Evolutionary conservation across 2,113 vertebrate genomes (phyloP).

Genomic region (Neolamprologus devosi): DNA sequence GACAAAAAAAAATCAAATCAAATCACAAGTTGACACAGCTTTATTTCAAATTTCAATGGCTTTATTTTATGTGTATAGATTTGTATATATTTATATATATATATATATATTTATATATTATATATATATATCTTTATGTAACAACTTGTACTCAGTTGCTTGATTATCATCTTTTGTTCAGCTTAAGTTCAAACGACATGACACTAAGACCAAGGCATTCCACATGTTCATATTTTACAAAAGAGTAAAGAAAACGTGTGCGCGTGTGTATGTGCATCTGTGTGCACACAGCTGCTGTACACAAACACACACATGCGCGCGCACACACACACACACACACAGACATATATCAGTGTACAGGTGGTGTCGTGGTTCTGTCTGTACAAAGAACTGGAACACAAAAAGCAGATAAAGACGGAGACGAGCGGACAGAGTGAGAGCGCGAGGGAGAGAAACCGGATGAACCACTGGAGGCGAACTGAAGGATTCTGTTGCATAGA

Average conservation of each 20-base stretch:
- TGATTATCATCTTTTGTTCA: conserved; percentile 75
- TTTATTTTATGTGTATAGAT: conserved; percentile 76
- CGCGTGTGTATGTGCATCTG: background rate
- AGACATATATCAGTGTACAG: conserved; percentile 37
- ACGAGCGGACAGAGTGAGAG: conserved; percentile 40
- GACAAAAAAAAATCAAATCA: background rate
- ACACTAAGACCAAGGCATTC: conserved; percentile 78
- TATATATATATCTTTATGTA: conserved; percentile 65
- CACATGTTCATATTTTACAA: conserved; percentile 77
- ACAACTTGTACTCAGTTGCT: conserved; percentile 72
- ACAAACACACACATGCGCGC: background rate
- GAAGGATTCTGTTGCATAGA: conserved; percentile 75
- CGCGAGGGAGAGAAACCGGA: conserved; percentile 5
- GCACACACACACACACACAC: background rate
- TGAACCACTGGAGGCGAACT: conserved; percentile 34
- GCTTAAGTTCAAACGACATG: conserved; percentile 73
- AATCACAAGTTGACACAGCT: conserved; percentile 23
- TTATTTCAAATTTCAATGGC: conserved; percentile 77
- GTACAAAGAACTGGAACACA: conserved; percentile 43
- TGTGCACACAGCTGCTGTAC: conserved; percentile 28
- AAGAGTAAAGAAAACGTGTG: conserved; percentile 66
- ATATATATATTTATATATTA: conserved; percentile 56
- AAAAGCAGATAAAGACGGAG: conserved; percentile 34
- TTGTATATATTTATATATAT: conserved; percentile 71
- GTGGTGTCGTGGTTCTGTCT: conserved; percentile 41